Conservation (phyloP, 2,113 vertebrate species). For the Gasterosteus nipponicus region DNA sequence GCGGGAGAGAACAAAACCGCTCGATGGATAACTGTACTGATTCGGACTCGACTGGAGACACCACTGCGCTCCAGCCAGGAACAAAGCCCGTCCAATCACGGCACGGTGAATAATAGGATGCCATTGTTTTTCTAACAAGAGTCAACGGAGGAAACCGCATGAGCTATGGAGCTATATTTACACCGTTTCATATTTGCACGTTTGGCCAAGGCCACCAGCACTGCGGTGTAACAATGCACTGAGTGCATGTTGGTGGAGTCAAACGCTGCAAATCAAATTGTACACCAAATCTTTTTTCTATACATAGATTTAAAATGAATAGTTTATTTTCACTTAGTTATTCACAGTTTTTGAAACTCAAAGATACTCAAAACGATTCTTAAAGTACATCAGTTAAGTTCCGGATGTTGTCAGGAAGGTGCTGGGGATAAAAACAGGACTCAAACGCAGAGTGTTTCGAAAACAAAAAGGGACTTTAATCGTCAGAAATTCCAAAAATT, state of each 20-base stretch:
- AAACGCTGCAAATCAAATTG: not conserved
- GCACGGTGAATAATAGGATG: constrained; percentile 70
- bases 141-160: constrained; percentile 68
- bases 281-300: not conserved
- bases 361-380: not conserved
- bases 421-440: no score
- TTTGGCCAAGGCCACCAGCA: constrained; percentile 61
- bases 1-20: not conserved
- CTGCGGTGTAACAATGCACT: constrained; percentile 11
- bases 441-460: no score
- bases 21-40: not conserved
- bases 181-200: constrained; percentile 64
- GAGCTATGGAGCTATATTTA: constrained; percentile 74
- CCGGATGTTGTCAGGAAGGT: no score
- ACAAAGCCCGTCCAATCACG: constrained; percentile 44
- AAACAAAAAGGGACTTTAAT: no score
- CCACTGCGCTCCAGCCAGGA: not conserved
- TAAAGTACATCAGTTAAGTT: no score
- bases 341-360: not conserved
- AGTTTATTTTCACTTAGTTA: not conserved
- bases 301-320: not conserved
- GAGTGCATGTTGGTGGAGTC: not conserved
- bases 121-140: constrained; percentile 77
- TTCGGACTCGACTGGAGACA: constrained; percentile 1
- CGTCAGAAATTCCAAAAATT: no score